Evolutionary conservation across 2,113 vertebrate genomes (phyloP).

Genomic region (Physeter macrocephalus): DNA sequence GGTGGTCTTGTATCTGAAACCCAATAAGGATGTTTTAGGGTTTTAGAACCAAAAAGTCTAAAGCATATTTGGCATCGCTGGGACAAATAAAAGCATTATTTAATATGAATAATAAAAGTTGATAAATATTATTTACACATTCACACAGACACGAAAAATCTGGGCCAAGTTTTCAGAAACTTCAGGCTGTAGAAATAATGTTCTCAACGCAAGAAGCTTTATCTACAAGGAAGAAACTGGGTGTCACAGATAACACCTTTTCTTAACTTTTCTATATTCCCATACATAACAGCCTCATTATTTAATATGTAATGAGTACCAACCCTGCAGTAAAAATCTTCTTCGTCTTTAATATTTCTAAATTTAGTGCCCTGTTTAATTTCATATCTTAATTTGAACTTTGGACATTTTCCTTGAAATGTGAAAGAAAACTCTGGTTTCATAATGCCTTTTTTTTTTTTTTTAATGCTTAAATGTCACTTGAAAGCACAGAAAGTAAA

Average conservation of each 20-base stretch:
- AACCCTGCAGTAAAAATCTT: neutral
- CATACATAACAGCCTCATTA: neutral
- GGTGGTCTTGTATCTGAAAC: neutral
- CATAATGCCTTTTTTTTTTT: neutral
- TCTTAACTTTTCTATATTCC: neutral
- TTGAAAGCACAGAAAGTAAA: neutral
- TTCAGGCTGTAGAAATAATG: neutral
- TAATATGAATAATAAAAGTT: slow-evolving; percentile 7
- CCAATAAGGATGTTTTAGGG: neutral
- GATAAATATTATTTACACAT: neutral
- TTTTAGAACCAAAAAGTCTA: neutral
- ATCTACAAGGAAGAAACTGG: neutral
- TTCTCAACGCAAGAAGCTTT: neutral
- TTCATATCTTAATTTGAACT: neutral
- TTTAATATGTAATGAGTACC: neutral
- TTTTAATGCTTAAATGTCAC: neutral
- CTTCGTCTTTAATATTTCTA: neutral
- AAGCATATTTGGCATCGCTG: neutral
- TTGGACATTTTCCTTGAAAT: neutral
- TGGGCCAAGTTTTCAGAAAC: neutral
- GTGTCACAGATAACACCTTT: neutral
- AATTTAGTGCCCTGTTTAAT: neutral
- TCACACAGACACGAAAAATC: neutral
- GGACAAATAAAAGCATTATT: neutral
- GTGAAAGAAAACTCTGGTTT: neutral